Conservation (phyloP, 2,888 invertebrate species). For the Epirrita christyi region DNA sequence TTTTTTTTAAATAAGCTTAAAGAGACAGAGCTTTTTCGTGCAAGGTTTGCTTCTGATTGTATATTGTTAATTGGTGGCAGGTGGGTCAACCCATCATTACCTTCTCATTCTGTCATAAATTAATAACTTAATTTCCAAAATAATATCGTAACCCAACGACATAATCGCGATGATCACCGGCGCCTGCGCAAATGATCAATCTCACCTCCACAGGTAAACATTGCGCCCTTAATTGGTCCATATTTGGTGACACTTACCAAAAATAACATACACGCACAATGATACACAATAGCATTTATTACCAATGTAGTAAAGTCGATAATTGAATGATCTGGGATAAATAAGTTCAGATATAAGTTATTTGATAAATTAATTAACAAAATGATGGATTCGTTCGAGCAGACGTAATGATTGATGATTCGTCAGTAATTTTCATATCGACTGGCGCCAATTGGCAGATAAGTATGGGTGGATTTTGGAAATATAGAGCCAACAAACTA, state of each 20-base stretch:
- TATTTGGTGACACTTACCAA: slow-evolving; percentile 43
- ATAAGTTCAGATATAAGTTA: slow-evolving; percentile 32
- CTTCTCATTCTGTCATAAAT: slow-evolving; percentile 6
- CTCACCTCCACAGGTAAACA: slow-evolving; percentile 55
- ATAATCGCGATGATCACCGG: slow-evolving; percentile 44
- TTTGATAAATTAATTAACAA: slow-evolving; percentile 63
- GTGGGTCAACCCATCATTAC: slow-evolving; percentile 1
- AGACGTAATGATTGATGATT: slow-evolving; percentile 67
- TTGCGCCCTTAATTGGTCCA: slow-evolving; percentile 53
- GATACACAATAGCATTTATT: slow-evolving; percentile 18
- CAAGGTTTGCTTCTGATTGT: not conserved
- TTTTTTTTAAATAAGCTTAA: no score
- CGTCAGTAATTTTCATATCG: slow-evolving; percentile 62
- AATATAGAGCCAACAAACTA: not conserved
- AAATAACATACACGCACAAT: slow-evolving; percentile 5
- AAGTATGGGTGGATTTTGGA: slow-evolving; percentile 22
- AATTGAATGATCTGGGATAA: slow-evolving; percentile 26
- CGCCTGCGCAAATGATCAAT: slow-evolving; percentile 63
- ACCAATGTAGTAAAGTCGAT: slow-evolving; percentile 27
- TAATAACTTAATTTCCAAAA: slow-evolving; percentile 18
- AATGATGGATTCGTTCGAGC: slow-evolving; percentile 58
- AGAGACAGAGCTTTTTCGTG: no score
- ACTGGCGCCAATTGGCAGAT: slow-evolving; percentile 53
- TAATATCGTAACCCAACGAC: slow-evolving; percentile 26
- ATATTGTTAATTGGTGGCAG: no score